phyloP scores from a whole-genome alignment of 2,888 invertebrate genomes.

The Linnaemya tessellans region DNA sequence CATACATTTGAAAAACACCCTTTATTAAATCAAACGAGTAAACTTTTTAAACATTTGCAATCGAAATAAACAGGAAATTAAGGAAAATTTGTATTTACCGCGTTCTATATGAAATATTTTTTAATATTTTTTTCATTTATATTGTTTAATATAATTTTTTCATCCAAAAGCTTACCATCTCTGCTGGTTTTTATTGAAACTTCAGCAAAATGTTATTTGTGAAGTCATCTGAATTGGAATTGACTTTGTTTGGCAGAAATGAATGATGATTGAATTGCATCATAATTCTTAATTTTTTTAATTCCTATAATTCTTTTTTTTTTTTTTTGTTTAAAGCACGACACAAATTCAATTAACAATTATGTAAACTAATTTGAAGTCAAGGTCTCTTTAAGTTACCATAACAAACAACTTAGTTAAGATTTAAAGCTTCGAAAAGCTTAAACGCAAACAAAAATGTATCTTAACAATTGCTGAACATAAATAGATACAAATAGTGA shows the following conservation, averaged over 20 bases:
- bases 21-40: neutral
- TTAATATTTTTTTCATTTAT: neutral
- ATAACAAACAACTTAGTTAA: conserved; percentile 33
- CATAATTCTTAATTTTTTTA: conserved; percentile 26
- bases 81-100: neutral
- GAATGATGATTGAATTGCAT: conserved; percentile 55
- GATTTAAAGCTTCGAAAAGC: conserved; percentile 35
- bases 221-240: conserved; percentile 53
- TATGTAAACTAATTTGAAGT: conserved; percentile 43
- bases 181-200: neutral
- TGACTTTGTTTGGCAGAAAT: conserved; percentile 46
- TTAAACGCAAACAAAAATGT: neutral
- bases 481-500: neutral
- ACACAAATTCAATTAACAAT: conserved; percentile 56
- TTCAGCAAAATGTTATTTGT: conserved; percentile 47
- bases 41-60: neutral
- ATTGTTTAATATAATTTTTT: neutral
- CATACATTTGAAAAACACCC: neutral
- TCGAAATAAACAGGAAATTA: conserved; percentile 7
- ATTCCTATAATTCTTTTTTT: conserved; percentile 12
- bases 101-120: neutral
- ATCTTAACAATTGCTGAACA: conserved; percentile 27
- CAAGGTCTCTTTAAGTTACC: conserved; percentile 26
- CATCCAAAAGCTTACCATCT: neutral
- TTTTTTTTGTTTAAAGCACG: conserved; percentile 29